Base-by-base conservation (phyloP, 2,797 vertebrate species). In the Myotis pilosus region DNA sequence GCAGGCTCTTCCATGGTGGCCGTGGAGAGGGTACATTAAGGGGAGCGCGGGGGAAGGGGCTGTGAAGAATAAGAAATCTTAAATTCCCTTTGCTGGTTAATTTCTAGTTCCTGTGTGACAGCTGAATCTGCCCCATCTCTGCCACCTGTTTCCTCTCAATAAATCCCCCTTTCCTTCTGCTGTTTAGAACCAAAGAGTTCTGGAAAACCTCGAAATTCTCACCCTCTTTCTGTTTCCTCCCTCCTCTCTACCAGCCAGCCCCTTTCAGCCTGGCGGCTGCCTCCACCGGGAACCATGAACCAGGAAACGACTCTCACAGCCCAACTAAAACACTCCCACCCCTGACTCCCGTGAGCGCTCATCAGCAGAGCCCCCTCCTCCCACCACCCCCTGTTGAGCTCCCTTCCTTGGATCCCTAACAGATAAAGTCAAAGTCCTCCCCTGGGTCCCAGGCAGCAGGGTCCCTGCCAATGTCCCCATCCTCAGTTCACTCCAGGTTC, bases 291-390 rank as follows among this genome's bases (percentile, higher is more conserved):
- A 25, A 9, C 55, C 36, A 16, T 1, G 8, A 76, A 68, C 55
- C 36, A 16, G 1, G 6, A 76, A 68, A 17, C 11, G n/a, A 71
- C 13, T 20, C 55, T 55, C 23, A 15, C 3, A 71, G 75, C 15
- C 9, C 38, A 2, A 38, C 7, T 9, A 0, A 62, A 30, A 19
- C 0, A 4, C 15, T 20, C 47, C 19, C 9, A 0, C 5, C 62
- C 1, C 8, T 5, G 6, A 15, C 4, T 22, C 33, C 57, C 69
- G 2, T 0, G 51, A 41, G 11, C 2, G 0, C 4, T n/a, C 13
- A 75, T 55, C 82, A 38, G 87, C 87, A 62, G 25, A 44, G 6
- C 41, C 41, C 41, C 6, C 41, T 6, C 41, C 41, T 1, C 41
- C 41, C 41, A 36, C 36, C 20, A 1, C 22, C 1, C 2, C 5